These are phyloP conservation scores for Emydura subglobosa DNA, from an alignment of 2,113 vertebrate species.

Conservation along the genomic window DNA sequence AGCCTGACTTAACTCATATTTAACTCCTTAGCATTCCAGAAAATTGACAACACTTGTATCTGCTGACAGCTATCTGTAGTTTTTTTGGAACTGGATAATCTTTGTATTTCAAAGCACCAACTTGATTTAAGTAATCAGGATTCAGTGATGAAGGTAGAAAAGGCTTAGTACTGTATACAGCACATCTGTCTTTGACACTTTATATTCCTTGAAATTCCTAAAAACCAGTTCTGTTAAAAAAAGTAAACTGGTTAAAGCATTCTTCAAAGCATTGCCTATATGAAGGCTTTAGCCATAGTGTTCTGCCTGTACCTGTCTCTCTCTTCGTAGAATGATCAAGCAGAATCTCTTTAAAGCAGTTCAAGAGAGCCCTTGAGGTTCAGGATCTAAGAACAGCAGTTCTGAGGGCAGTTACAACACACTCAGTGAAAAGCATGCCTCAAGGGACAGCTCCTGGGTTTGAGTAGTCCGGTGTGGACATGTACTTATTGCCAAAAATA, in stretches of 20 bases:
- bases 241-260: not conserved
- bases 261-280: constrained; percentile 57
- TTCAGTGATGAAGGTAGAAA: not conserved
- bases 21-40: not conserved
- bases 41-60: not conserved
- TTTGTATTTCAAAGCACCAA: not conserved
- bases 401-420: fast-evolving
- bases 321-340: constrained; percentile 4
- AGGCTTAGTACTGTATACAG: not conserved
- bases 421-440: not conserved
- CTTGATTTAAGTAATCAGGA: constrained; percentile 25
- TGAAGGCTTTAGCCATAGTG: not conserved
- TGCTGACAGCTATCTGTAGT: not conserved
- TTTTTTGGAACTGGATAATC: not conserved
- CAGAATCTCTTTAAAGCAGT: fast-evolving
- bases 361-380: not conserved
- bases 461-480: not conserved
- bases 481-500: fast-evolving
- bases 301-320: constrained; percentile 58
- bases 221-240: constrained; percentile 31
- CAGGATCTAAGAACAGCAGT: not conserved
- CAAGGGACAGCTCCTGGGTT: not conserved
- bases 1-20: constrained; percentile 22
- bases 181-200: not conserved
- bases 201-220: not conserved